phyloP scores from a whole-genome alignment of 2,113 vertebrate genomes.

The Eira barbara region DNA sequence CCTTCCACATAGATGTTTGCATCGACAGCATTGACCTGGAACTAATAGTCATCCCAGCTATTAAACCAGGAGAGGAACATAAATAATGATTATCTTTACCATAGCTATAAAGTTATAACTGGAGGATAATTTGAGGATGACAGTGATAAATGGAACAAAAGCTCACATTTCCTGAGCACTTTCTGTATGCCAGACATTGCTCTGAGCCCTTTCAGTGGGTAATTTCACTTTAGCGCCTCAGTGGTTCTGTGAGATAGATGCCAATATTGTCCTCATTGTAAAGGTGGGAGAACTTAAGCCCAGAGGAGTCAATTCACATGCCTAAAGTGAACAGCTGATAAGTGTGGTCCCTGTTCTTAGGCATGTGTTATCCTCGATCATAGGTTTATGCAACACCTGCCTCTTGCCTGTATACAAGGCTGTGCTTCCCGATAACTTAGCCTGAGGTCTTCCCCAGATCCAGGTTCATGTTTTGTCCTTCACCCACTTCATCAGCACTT shows the following conservation, averaged over 20 bases:
- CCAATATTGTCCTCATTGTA: background rate
- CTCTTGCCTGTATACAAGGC: background rate
- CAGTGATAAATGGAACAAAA: background rate
- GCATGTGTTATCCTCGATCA: background rate
- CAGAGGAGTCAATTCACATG: background rate
- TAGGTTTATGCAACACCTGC: background rate
- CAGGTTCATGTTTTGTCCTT: background rate
- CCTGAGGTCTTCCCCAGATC: background rate
- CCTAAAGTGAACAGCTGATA: background rate
- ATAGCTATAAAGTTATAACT: background rate
- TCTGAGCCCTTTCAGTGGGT: background rate
- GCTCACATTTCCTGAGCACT: background rate
- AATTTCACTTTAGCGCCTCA: background rate
- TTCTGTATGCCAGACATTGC: background rate
- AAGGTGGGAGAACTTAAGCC: background rate
- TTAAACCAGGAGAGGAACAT: background rate
- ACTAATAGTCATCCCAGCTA: background rate
- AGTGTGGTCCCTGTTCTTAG: background rate
- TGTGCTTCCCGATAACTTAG: background rate
- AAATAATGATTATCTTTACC: background rate
- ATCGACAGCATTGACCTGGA: background rate
- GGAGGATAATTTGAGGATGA: background rate
- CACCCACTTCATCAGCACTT: background rate
- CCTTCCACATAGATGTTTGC: background rate
- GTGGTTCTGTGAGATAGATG: background rate